Conservation (phyloP, 2,113 vertebrate genomes). For the Etheostoma spectabile region DNA sequence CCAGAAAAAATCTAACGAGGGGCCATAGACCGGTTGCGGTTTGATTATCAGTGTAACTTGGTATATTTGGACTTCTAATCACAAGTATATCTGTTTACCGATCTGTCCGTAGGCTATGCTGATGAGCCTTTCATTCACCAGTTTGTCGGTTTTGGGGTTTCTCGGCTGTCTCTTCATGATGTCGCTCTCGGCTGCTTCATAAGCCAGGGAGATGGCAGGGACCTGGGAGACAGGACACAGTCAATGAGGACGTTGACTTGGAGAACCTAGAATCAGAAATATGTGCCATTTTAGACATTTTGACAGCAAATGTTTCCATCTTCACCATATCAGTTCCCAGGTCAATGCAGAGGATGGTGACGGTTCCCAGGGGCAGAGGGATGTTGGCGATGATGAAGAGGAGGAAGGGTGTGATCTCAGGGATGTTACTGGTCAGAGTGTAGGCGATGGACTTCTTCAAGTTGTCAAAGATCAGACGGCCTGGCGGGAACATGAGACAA, state of each 20-base stretch:
- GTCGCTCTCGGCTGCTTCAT: constrained; percentile 94
- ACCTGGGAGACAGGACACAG: constrained; percentile 79
- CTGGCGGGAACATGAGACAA: constrained; percentile 64
- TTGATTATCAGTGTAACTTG: not conserved
- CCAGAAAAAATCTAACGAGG: not conserved
- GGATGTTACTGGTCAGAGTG: constrained; percentile 96
- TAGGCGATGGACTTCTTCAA: constrained; percentile 96
- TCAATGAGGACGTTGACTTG: not conserved
- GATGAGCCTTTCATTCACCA: constrained; percentile 95
- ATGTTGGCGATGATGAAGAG: constrained; percentile 94
- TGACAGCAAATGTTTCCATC: not conserved
- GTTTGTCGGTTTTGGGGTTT: constrained; percentile 92
- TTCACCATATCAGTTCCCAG: constrained; percentile 96
- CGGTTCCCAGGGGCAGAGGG: constrained; percentile 91
- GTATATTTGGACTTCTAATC: not conserved
- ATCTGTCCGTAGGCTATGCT: constrained; percentile 96
- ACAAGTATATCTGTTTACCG: constrained; percentile 54
- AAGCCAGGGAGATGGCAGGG: constrained; percentile 94
- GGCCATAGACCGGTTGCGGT: not conserved
- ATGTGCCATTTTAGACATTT: not conserved
- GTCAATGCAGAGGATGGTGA: constrained; percentile 97
- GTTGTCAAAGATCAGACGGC: constrained; percentile 94
- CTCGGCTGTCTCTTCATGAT: constrained; percentile 98
- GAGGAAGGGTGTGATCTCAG: constrained; percentile 94
- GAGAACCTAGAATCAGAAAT: not conserved